Evolutionary conservation across 2,888 invertebrate species (phyloP), one percentile per base, ranked within the genome.

Genomic region (Nephrotoma guestfalica): DNA sequence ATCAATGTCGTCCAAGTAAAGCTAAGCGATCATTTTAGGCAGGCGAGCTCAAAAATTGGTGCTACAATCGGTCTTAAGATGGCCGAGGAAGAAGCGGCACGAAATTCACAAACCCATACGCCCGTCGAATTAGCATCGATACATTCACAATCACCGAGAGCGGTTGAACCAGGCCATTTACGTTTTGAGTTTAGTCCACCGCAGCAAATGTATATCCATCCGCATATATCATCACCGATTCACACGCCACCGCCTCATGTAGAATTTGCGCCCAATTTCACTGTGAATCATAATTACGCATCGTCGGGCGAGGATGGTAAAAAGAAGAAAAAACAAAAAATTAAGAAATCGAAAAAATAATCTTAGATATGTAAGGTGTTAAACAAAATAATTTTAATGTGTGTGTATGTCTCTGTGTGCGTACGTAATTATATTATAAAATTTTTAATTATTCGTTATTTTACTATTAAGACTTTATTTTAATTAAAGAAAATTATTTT

Each of bases 1-100:
- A 97, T 99, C 89, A 98, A 98, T 90, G 98, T 99, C 15, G 97
- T 98, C 0, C 98, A 98, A 93, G 95, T 95, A 84, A 95, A 94
- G 90, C 89, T 95, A 83, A 96, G 96, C 85, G 94, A 96, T 90
- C 96, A 96, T 0, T 97, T 97, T 90, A 95, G 94, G 88, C 94
- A 95, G 88, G 97, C 97, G 0, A 96, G 96, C 89, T 95, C 95
- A 40, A 97, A 97, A 90, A 93, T 97, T 85, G 96, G 97, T 2
- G 96, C 96, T 41, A 96, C 96, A 2, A 96, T 97, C 88, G 97
- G 97, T 4, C 91, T 96, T 85, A 94, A 94, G 87, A 93, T 96
- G 85, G 93, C 94, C 4, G 95, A 94, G 87, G 95, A 95, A 88
- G 95, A 95, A 88, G 94, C 89, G 45, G 90, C 90, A 1, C 88